These are phyloP conservation scores for Sarotherodon lohbergeri DNA, from an alignment of 2,113 vertebrate genomes.

Conservation along the genomic window DNA sequence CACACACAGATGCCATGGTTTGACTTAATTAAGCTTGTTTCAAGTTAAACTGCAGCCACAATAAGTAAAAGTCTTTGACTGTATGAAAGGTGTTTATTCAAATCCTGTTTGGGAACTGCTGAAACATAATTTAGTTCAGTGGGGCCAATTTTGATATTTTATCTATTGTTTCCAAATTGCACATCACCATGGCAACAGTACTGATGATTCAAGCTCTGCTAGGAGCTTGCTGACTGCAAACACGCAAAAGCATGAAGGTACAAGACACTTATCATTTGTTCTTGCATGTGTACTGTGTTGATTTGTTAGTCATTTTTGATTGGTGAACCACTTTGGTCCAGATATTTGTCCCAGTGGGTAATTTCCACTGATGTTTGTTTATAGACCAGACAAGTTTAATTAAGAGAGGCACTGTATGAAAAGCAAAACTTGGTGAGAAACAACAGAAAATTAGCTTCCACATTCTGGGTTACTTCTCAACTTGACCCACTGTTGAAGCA, in stretches of 20 bases:
- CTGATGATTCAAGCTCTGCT: not conserved
- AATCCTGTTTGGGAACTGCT: not conserved
- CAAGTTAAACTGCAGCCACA: not conserved
- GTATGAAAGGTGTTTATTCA: not conserved
- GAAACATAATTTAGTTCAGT: not conserved
- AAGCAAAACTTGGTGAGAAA: not conserved
- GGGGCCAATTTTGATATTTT: not conserved
- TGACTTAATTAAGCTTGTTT: not conserved
- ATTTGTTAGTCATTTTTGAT: not conserved
- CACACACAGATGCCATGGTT: not conserved
- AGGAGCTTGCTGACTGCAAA: not conserved
- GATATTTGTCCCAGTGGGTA: not conserved
- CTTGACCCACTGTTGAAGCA: not conserved
- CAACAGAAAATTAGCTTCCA: not conserved
- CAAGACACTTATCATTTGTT: not conserved
- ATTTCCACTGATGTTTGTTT: not conserved
- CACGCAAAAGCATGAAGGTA: not conserved
- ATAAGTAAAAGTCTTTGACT: not conserved
- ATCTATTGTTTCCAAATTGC: not conserved
- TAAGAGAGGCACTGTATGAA: not conserved
- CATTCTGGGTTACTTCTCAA: not conserved
- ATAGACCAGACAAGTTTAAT: not conserved
- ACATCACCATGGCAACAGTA: not conserved
- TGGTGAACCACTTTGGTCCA: not conserved
- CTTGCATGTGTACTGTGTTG: not conserved